phyloP scores from a whole-genome alignment of 2,888 invertebrate genomes.

The Penaeus monodon region DNA sequence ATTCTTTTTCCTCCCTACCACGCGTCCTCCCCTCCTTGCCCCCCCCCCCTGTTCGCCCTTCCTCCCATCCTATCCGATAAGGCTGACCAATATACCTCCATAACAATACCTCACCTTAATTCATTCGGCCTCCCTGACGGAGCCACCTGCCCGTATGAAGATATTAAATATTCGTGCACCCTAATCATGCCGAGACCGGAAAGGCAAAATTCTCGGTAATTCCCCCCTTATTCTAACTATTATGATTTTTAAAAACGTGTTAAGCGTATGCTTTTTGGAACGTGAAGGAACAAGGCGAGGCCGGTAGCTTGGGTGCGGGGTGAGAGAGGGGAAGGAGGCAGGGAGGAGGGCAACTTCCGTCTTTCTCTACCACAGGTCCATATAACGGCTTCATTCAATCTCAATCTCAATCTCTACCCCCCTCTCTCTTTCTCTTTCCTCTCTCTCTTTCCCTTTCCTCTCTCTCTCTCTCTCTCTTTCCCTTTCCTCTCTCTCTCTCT shows the following conservation, averaged over 20 bases:
- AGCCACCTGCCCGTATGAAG: conserved; percentile 12
- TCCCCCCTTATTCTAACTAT: conserved; percentile 2
- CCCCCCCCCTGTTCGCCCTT: too few relatives aligned
- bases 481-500: background rate
- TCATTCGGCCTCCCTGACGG: background rate
- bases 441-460: background rate
- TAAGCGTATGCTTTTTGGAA: too few relatives aligned
- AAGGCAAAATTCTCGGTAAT: background rate
- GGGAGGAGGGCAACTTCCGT: background rate
- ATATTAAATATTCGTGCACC: background rate
- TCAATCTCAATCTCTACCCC: background rate
- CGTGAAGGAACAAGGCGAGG: too few relatives aligned
- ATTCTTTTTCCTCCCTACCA: too few relatives aligned
- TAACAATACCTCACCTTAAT: background rate
- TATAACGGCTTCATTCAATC: background rate
- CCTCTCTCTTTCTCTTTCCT: background rate
- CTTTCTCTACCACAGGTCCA: conserved; percentile 18
- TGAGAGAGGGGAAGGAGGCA: background rate
- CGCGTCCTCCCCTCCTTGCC: too few relatives aligned
- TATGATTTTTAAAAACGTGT: too few relatives aligned
- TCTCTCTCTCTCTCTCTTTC: conserved; percentile 11
- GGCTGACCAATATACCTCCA: background rate
- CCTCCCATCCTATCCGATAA: background rate
- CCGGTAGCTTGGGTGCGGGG: too few relatives aligned
- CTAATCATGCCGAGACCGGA: background rate